Evolutionary conservation across 2,113 vertebrate species (phyloP), one percentile per base, ranked within the genome.

Genomic region (Halcyon senegalensis): DNA sequence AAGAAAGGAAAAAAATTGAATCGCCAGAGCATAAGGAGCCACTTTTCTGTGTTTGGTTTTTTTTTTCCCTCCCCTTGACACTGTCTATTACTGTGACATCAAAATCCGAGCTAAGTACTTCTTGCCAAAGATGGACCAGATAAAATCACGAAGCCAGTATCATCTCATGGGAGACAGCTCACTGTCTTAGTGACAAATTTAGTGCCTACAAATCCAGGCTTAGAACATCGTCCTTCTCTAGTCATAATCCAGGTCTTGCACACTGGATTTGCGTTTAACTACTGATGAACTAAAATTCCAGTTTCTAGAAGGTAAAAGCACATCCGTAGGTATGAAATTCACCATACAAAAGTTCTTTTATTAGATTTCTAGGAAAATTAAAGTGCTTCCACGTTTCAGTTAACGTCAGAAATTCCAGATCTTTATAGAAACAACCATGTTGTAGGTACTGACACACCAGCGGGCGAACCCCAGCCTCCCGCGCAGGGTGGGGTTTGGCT

Each of bases 201-300:
- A 95, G 95, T 78, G 93, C 84, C 81, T 56, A 63, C 91, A 90
- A 92, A 94, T 96, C 95, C 94, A 94, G 77, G 90, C 87, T 97
- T 72, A 96, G 92, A 66, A 80, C 81, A 66, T 11, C 83, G 89
- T 85, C 89, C 74, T 93, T 72, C 95, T 66, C 37, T 43, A 82
- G 59, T 59, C 88, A 53, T 96, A 94, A 95, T 97, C 95, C 85
- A 93, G 83, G 62, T 30, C 82, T 94, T 73, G 56, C 80, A 76
- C 51, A 16, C 75, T 74, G 91, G 91, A 91, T 94, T 96, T 94
- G 69, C 27, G 1, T 84, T 96, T 89, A 90, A 91, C 64, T 84
- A 81, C 77, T 24, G 84, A 64, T 30, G 77, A 87, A 93, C 87
- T 94, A 63, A 79, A 84, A 87, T 67, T 83, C 31, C 50, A 10